Conservation (phyloP, 2,113 vertebrate species). For the Rhineura floridana region DNA sequence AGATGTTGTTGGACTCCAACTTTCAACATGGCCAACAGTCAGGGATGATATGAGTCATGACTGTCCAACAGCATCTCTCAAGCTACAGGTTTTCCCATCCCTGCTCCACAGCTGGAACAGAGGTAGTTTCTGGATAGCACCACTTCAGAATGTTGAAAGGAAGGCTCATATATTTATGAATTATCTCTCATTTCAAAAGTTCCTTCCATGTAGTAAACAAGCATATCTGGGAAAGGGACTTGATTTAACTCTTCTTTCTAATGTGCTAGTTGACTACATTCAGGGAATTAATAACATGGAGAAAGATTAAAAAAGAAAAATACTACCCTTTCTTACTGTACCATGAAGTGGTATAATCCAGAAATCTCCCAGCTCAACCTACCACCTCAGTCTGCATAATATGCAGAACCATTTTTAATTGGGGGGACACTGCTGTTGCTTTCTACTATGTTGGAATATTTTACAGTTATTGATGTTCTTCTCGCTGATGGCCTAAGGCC, state of each 20-base stretch:
- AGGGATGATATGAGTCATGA: not conserved
- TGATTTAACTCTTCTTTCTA: not conserved
- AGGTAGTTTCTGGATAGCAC: not conserved
- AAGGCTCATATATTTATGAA: not conserved
- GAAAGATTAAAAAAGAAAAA: too few species aligned
- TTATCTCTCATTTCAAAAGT: not conserved
- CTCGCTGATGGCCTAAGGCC: slow-evolving; percentile 19
- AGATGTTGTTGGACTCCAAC: not conserved
- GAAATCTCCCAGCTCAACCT: not conserved
- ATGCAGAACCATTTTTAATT: not conserved
- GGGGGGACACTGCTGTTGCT: not conserved
- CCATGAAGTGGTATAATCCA: not conserved
- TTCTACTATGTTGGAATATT: slow-evolving; percentile 9
- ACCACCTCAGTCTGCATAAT: not conserved
- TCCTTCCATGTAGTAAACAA: not conserved
- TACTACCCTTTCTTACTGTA: not conserved
- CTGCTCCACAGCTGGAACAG: not conserved
- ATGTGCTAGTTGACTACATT: not conserved
- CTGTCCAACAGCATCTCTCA: not conserved
- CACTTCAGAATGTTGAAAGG: not conserved
- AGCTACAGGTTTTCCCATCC: not conserved
- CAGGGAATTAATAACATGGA: not conserved
- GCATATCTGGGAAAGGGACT: not conserved
- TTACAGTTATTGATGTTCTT: slow-evolving; percentile 31
- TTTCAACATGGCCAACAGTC: not conserved